Conservation (phyloP, 2,888 invertebrate species). For the Archips xylosteana region DNA sequence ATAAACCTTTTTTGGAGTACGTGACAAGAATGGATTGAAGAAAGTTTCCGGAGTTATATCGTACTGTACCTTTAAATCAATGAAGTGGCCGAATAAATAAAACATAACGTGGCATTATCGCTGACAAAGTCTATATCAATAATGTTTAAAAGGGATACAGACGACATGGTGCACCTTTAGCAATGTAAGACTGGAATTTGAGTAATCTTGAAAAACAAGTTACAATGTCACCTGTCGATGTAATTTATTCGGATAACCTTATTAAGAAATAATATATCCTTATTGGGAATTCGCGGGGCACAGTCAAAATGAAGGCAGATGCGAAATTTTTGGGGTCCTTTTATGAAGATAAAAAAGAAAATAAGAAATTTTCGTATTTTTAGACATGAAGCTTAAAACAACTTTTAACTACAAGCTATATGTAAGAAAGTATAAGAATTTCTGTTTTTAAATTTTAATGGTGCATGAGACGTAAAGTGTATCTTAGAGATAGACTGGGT, state of each 20-base stretch:
- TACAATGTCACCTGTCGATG: conserved; percentile 45
- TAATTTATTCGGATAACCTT: conserved; percentile 18
- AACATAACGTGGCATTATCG: conserved; percentile 9
- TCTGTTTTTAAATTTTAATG: too few relatives aligned
- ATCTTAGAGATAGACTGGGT: neutral
- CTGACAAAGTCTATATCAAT: neutral
- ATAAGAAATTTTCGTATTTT: too few relatives aligned
- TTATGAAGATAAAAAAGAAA: too few relatives aligned
- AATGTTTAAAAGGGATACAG: neutral
- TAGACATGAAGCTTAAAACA: too few relatives aligned
- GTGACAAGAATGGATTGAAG: conserved; percentile 29
- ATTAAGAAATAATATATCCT: conserved; percentile 12
- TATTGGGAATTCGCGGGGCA: conserved; percentile 2
- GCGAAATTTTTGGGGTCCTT: neutral
- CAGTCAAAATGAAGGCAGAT: conserved; percentile 18
- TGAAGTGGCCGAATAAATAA: conserved; percentile 9
- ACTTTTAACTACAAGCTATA: too few relatives aligned
- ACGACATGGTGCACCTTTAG: conserved; percentile 25
- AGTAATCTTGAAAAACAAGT: conserved; percentile 41
- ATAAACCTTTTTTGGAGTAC: conserved; percentile 17
- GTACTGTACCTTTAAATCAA: conserved; percentile 19
- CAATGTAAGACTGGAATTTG: conserved; percentile 22
- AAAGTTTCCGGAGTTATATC: conserved; percentile 5
- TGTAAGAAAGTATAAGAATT: too few relatives aligned
- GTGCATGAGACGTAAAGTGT: too few relatives aligned